Evolutionary conservation across 2,113 vertebrate species (phyloP).

Genomic region (Thunnus thynnus): DNA sequence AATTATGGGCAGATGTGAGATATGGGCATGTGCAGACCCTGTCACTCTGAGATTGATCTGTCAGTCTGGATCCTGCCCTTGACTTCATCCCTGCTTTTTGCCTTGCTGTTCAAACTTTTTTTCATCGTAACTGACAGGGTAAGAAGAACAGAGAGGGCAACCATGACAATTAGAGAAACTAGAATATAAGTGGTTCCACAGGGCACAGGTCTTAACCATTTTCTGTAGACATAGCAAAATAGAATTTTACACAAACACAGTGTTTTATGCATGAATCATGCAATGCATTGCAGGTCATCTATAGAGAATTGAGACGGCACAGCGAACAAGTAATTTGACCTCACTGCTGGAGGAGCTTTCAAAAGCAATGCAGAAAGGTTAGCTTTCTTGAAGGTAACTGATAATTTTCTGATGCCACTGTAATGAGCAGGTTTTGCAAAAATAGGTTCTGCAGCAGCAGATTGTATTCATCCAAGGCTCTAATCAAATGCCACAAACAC

Average conservation of each 20-base stretch:
- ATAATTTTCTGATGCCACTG: constrained; percentile 30
- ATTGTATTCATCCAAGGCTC: constrained; percentile 10
- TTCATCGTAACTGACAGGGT: background rate
- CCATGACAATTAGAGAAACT: constrained; percentile 13
- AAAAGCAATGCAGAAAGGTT: constrained; percentile 1
- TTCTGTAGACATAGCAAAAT: constrained; percentile 35
- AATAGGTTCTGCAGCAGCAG: background rate
- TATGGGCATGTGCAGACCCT: constrained; percentile 25
- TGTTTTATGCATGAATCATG: constrained; percentile 19
- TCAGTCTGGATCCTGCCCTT: constrained; percentile 39
- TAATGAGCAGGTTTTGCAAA: constrained; percentile 27
- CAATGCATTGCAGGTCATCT: constrained; percentile 14
- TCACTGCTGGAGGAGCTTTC: constrained; percentile 27
- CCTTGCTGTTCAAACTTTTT: constrained; percentile 36
- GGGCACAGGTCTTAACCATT: constrained; percentile 4
- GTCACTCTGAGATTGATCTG: constrained; percentile 55
- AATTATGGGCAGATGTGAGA: constrained; percentile 44
- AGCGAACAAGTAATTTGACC: constrained; percentile 37
- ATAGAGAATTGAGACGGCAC: background rate
- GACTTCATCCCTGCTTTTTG: constrained; percentile 8
- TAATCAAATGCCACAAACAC: constrained; percentile 6
- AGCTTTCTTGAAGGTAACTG: constrained; percentile 19
- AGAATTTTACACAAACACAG: constrained; percentile 10
- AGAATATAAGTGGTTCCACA: constrained; percentile 42
- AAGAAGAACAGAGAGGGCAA: constrained; percentile 3